Percentiles rank a stretch among this genome's conserved stretches.
Evolutionary conservation across 2,888 invertebrate genomes (phyloP).

Genomic region (Sminthurides aquaticus): DNA sequence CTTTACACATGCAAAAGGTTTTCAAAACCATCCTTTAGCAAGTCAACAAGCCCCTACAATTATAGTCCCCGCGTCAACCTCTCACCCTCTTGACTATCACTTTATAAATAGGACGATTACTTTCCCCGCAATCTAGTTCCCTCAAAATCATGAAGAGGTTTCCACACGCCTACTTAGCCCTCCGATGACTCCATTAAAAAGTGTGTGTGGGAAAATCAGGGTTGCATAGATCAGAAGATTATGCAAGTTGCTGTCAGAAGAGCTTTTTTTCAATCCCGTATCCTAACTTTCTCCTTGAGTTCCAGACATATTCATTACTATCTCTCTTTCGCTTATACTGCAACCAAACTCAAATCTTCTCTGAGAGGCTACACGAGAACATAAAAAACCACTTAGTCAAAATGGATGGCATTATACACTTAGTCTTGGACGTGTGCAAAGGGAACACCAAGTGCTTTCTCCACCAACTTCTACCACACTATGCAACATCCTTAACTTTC

Average conservation of each 20-base stretch:
- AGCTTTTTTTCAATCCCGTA: background rate
- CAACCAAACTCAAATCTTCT: background rate
- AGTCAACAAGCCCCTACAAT: too few relatives aligned
- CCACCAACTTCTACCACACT: background rate
- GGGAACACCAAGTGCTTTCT: background rate
- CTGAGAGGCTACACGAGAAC: background rate
- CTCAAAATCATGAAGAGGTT: too few relatives aligned
- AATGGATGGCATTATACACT: slow-evolving; percentile 10
- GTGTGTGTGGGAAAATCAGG: background rate
- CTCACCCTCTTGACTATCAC: too few relatives aligned
- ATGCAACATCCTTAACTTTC: too few relatives aligned
- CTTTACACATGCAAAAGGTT: too few relatives aligned
- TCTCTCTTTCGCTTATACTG: too few relatives aligned
- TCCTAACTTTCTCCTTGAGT: background rate
- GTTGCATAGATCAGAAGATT: background rate
- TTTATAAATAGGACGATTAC: too few relatives aligned
- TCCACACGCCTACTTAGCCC: too few relatives aligned
- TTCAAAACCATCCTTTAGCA: too few relatives aligned
- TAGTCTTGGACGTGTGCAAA: background rate
- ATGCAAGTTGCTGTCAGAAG: background rate
- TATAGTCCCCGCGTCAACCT: too few relatives aligned
- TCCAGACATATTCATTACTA: background rate
- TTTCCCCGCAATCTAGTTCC: too few relatives aligned
- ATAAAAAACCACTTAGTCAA: slow-evolving; percentile 23
- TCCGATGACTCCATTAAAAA: too few relatives aligned